Evolutionary conservation across 2,113 vertebrate genomes (phyloP), one percentile per base, ranked within the genome.

Genomic region (Anolis sagrei): DNA sequence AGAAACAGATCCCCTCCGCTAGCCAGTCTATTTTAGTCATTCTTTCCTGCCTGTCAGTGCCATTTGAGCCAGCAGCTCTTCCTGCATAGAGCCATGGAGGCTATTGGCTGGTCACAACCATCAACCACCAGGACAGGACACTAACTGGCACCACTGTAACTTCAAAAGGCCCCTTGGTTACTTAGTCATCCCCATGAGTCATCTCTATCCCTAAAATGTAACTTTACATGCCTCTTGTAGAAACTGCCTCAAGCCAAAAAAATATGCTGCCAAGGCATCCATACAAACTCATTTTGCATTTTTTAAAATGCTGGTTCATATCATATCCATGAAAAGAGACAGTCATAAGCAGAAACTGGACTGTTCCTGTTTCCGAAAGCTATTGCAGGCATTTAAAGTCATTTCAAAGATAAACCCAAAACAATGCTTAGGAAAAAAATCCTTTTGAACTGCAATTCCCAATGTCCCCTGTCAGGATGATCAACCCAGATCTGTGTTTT

Each of bases 301-400:
- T 68, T 68, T 68, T n/a, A 32, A 87, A 79, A 79, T 39, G 19
- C 76, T 58, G 61, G 32, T 51, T 72, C 66, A 83, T 79, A 58
- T 58, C 4, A 25, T 0, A 1, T 66, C 32, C 64, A 76, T 51
- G 25, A 76, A 61, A 58, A 0, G 3, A 75, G 0, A 0, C 5
- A n/a, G 14, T 62, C 0, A 0, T 23, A 61, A 32, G 61, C n/a
- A 61, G 62, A 23, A 62, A 82, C 48, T 69, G 68, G 25, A 7
- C 25, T 83, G 64, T 29, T 49, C 78, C 87, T 86, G 78, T 51
- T 81, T 83, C 69, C 44, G 34, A 25, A 29, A 84, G 36, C 73
- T 64, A 4, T 69, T 81, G 0, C 0, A 88, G 25, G 0, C 0
- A 51, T 54, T 69, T 58, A 74, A 58, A 36, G 70, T 23, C 61